Percentiles rank a stretch among this genome's conserved stretches.
Evolutionary conservation across 2,888 invertebrate species (phyloP).

Genomic region (Gandaritis pyraliata): DNA sequence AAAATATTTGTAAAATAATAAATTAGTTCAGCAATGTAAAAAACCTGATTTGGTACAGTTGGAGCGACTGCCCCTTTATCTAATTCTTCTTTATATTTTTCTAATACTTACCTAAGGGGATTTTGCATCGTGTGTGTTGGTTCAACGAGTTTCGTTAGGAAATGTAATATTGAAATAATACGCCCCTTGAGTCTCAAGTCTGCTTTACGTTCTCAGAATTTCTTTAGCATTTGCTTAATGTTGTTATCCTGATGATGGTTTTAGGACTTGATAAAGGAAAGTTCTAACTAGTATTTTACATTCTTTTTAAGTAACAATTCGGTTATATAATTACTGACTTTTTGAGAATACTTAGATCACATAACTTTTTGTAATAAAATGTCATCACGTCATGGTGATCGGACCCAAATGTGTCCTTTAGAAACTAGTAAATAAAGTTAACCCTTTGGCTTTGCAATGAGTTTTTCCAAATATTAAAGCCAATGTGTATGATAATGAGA

Average conservation of each 20-base stretch:
- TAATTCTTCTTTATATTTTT: constrained; percentile 66
- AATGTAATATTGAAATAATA: constrained; percentile 56
- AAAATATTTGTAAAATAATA: too few species aligned
- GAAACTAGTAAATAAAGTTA: too few species aligned
- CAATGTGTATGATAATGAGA: constrained; percentile 18
- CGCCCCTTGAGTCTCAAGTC: constrained; percentile 29
- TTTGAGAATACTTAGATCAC: too few species aligned
- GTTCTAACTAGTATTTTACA: too few species aligned
- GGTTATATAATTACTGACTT: too few species aligned
- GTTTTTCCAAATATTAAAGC: too few species aligned
- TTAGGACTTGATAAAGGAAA: neutral
- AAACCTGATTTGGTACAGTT: neutral
- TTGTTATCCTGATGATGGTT: constrained; percentile 17
- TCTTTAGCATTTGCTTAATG: constrained; percentile 8
- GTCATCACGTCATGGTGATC: too few species aligned
- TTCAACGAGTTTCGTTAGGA: constrained; percentile 62
- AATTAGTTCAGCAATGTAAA: too few species aligned
- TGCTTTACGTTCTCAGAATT: constrained; percentile 27
- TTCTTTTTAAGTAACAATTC: too few species aligned
- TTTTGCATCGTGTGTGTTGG: constrained; percentile 66
- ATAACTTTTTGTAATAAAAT: too few species aligned
- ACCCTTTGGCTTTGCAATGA: too few species aligned
- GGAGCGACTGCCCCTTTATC: constrained; percentile 16
- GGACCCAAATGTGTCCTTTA: too few species aligned
- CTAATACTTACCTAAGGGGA: constrained; percentile 72